Conservation (phyloP, 2,797 vertebrate genomes). For the Dromococcyx pavoninus region DNA sequence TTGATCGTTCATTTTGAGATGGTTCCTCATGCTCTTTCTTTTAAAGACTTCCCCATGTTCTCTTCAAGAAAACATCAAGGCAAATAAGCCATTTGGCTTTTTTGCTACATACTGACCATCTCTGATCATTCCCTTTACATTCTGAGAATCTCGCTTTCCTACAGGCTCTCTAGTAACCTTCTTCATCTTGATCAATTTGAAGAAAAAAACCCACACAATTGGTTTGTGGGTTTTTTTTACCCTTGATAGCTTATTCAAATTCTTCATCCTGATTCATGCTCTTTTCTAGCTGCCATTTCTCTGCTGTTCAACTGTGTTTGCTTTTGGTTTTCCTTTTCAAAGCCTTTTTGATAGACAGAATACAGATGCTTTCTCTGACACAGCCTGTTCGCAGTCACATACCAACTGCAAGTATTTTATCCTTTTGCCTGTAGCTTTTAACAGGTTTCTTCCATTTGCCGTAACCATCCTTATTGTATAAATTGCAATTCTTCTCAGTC, state of each 20-base stretch:
- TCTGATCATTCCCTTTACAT: background rate
- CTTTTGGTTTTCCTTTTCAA: background rate
- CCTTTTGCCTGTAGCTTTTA: background rate
- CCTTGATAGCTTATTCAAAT: background rate
- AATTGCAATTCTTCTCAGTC: background rate
- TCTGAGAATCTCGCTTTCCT: background rate
- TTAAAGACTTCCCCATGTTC: background rate
- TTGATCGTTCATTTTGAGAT: background rate
- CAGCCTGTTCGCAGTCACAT: background rate
- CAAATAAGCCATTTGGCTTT: background rate
- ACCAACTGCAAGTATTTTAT: background rate
- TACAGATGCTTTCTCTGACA: background rate
- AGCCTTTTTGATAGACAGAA: background rate
- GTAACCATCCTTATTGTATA: background rate
- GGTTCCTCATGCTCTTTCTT: background rate
- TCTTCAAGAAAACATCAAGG: background rate
- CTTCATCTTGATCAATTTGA: background rate
- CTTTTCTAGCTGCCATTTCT: background rate
- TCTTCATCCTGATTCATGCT: background rate
- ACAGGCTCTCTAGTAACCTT: background rate
- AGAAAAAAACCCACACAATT: accelerated
- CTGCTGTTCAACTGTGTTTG: background rate
- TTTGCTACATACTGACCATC: background rate
- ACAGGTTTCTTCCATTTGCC: background rate
- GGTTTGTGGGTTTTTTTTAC: background rate